A percentile compares a stretch with the other conserved stretches of the same genome.
Conservation (phyloP, 2,888 invertebrate species). For the Pyralis farinalis region DNA sequence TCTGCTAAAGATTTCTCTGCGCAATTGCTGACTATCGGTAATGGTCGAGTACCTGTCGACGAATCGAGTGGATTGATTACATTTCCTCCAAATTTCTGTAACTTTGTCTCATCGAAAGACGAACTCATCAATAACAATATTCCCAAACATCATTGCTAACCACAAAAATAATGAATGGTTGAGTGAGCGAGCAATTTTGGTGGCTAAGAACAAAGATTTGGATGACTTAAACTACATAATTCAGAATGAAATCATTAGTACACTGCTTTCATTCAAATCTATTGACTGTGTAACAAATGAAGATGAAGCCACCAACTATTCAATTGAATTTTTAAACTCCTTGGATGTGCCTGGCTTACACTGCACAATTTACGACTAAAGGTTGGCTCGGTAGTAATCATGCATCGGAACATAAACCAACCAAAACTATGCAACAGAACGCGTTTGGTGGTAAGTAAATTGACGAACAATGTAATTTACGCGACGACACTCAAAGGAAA, state of each 20-base stretch:
- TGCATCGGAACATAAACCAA: constrained; percentile 24
- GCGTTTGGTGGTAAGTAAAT: constrained; percentile 16
- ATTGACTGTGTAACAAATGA: constrained; percentile 17
- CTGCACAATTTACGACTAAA: constrained; percentile 20
- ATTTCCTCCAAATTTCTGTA: too few relatives aligned
- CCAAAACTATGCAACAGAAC: constrained; percentile 25
- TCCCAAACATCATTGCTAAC: constrained; percentile 15
- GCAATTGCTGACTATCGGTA: too few relatives aligned
- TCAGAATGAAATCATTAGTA: constrained; percentile 10
- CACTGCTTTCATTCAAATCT: constrained; percentile 15
- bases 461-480: too few relatives aligned
- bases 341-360: constrained; percentile 19
- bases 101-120: too few relatives aligned
- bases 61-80: too few relatives aligned
- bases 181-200: constrained; percentile 19
- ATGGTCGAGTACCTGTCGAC: too few relatives aligned
- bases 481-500: constrained; percentile 11
- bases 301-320: constrained; percentile 18
- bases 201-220: constrained; percentile 22
- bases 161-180: constrained; percentile 18
- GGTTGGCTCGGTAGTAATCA: constrained; percentile 14
- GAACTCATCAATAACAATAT: constrained; percentile 18
- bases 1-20: too few relatives aligned
- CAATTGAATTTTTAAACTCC: constrained; percentile 18
- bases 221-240: constrained; percentile 15